A percentile compares a stretch with the other conserved stretches of the same genome.
These are phyloP conservation scores for Aphis craccivora DNA, from an alignment of 1,140 invertebrate species.

Conservation along the genomic window DNA sequence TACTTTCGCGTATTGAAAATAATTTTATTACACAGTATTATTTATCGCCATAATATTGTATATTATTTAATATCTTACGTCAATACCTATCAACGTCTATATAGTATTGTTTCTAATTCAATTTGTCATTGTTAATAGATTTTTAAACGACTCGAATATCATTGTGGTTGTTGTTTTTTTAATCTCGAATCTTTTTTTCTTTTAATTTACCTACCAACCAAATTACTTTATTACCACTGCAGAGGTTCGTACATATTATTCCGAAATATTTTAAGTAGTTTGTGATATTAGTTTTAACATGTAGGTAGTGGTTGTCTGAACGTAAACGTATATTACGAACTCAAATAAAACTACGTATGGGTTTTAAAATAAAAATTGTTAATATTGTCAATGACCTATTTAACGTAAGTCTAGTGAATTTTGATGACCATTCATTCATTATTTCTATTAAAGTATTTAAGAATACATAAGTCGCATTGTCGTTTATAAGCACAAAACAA, in stretches of 20 bases:
- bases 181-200: not conserved
- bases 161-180: not conserved
- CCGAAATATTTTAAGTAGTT: not conserved
- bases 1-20: not conserved
- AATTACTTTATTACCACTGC: not conserved
- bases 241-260: not conserved
- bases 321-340: not conserved
- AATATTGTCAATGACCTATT: conserved; percentile 4
- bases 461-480: not conserved
- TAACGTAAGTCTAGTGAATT: not conserved
- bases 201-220: not conserved
- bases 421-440: not conserved
- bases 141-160: not conserved
- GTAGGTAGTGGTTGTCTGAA: not conserved
- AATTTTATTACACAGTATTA: not conserved
- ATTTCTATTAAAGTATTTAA: not conserved
- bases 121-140: not conserved
- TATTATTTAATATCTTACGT: no score
- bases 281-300: not conserved
- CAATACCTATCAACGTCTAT: not conserved
- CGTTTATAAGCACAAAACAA: not conserved
- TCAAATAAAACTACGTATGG: not conserved
- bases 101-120: not conserved
- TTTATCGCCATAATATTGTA: not conserved
- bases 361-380: not conserved